Conservation (phyloP, 2,888 invertebrate species). For the Platynereis dumerilii region DNA sequence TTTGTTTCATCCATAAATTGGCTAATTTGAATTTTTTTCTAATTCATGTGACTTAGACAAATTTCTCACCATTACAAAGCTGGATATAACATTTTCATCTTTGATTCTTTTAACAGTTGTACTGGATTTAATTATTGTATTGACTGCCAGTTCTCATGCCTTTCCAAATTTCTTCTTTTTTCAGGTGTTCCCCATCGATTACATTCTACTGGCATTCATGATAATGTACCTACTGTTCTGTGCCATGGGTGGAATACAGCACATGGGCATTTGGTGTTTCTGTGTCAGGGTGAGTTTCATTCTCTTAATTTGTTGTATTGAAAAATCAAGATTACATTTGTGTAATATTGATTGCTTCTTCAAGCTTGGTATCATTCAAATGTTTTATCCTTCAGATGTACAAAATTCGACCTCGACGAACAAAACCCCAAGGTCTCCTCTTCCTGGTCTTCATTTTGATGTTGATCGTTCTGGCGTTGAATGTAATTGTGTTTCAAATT, state of each 20-base stretch:
- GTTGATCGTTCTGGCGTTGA: conserved; percentile 62
- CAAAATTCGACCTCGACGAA: conserved; percentile 58
- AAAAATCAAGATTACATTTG: too few relatives aligned
- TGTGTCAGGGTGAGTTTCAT: conserved; percentile 58
- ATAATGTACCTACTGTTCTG: conserved; percentile 61
- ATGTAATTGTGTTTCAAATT: conserved; percentile 63
- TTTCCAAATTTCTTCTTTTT: conserved; percentile 27
- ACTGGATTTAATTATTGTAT: too few relatives aligned
- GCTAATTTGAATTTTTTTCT: too few relatives aligned
- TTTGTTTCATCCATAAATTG: too few relatives aligned
- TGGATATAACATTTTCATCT: too few relatives aligned
- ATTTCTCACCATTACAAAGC: too few relatives aligned
- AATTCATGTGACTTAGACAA: too few relatives aligned
- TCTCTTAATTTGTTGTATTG: too few relatives aligned
- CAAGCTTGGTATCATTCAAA: too few relatives aligned
- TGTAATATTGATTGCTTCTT: too few relatives aligned
- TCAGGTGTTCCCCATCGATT: conserved; percentile 64
- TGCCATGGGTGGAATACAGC: conserved; percentile 62
- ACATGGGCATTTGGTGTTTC: conserved; percentile 63
- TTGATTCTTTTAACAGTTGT: too few relatives aligned
- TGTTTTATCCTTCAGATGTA: conserved; percentile 53
- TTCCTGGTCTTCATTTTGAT: conserved; percentile 63
- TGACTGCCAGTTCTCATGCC: too few relatives aligned
- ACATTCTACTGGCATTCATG: conserved; percentile 59
- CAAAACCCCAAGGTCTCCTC: conserved; percentile 62